Conservation (phyloP, 1,140 invertebrate species). For the Aethina tumida region DNA sequence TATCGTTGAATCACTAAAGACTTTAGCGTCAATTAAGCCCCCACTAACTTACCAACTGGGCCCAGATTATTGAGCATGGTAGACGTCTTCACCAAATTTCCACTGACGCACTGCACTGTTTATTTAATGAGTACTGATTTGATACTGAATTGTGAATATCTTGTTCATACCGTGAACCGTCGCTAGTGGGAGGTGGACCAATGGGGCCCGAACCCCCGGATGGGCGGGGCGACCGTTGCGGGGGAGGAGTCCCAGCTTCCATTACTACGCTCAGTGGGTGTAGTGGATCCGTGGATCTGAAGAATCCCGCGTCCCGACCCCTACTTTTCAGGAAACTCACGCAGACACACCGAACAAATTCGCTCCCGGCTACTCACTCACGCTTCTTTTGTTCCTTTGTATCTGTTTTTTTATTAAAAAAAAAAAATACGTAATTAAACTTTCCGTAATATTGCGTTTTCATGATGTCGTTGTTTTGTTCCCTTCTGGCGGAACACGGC, state of each 20-base stretch:
- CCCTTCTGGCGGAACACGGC: background rate
- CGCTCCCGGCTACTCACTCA: constrained; percentile 5
- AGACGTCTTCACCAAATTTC: constrained; percentile 13
- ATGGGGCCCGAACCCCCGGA: constrained; percentile 23
- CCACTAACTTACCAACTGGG: constrained; percentile 36
- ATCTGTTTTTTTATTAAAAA: constrained; percentile 9
- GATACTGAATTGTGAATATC: constrained; percentile 39
- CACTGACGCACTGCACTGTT: constrained; percentile 37
- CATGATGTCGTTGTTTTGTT: background rate
- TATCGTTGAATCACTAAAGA: constrained; percentile 37
- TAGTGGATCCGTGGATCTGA: constrained; percentile 8
- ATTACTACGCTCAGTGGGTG: constrained; percentile 19
- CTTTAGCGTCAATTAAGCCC: constrained; percentile 37
- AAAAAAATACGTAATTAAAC: constrained; percentile 22
- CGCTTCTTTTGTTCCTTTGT: constrained; percentile 7
- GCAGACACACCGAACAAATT: constrained; percentile 3
- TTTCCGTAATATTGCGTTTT: constrained; percentile 16
- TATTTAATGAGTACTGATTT: constrained; percentile 41
- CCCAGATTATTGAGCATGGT: constrained; percentile 36
- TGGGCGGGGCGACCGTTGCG: constrained; percentile 18
- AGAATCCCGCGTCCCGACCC: constrained; percentile 1
- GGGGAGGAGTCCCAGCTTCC: constrained; percentile 22
- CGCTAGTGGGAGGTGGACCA: constrained; percentile 26
- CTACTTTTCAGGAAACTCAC: constrained; percentile 11
- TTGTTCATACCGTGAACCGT: constrained; percentile 27